Conservation (phyloP, 2,888 invertebrate genomes). For the Schizaphis graminum region DNA sequence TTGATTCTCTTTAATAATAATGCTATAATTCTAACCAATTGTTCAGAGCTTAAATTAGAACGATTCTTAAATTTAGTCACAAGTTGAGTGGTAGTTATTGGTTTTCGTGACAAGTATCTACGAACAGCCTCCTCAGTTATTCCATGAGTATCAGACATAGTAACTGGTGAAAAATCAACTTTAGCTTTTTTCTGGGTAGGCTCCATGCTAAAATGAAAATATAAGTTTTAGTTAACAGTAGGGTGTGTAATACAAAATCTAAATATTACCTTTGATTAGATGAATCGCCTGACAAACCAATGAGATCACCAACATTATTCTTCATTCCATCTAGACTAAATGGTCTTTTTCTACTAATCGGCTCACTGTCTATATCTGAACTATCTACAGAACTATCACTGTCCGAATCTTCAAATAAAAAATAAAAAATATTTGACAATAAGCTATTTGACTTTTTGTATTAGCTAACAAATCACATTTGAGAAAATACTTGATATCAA, state of each 20-base stretch:
- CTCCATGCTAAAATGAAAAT: slow-evolving; percentile 43
- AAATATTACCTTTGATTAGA: slow-evolving; percentile 35
- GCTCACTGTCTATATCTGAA: slow-evolving; percentile 55
- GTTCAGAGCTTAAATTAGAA: slow-evolving; percentile 89
- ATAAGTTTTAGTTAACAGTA: not conserved
- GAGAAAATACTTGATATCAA: not conserved
- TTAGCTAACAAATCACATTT: not conserved
- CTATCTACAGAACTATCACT: slow-evolving; percentile 58
- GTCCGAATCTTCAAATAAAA: slow-evolving; percentile 42
- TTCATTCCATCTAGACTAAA: slow-evolving; percentile 37
- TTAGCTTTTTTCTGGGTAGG: slow-evolving; percentile 39
- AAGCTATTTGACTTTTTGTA: not conserved
- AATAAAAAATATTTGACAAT: not conserved
- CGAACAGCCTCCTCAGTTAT: slow-evolving; percentile 96
- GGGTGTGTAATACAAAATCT: not conserved
- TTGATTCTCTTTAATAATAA: slow-evolving; percentile 95
- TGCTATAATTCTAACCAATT: slow-evolving; percentile 93
- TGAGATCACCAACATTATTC: not conserved
- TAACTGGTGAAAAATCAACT: slow-evolving; percentile 42
- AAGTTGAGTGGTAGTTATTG: slow-evolving; percentile 97
- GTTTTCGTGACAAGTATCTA: slow-evolving; percentile 94
- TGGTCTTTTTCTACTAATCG: slow-evolving; percentile 36
- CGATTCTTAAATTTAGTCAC: slow-evolving; percentile 95
- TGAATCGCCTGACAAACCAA: not conserved
- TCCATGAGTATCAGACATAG: slow-evolving; percentile 71